These are phyloP conservation scores for Cricetomys ansorgei DNA, from an alignment of 2,113 vertebrate genomes.

Conservation along the genomic window DNA sequence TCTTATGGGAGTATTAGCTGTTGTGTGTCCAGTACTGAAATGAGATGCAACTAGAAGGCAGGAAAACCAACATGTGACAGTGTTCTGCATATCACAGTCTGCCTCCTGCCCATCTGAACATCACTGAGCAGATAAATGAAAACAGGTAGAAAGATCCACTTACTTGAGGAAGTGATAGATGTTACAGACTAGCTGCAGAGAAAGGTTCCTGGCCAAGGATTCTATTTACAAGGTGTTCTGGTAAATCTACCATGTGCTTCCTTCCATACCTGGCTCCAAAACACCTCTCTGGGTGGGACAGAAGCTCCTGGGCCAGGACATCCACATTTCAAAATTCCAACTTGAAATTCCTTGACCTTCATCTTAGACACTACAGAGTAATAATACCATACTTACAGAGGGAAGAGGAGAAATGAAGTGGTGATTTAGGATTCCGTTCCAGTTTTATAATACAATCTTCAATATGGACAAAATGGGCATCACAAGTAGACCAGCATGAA, in stretches of 20 bases:
- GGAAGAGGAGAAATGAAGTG: background rate
- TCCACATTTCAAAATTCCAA: background rate
- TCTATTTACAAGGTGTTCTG: background rate
- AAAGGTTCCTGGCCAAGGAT: constrained; percentile 1
- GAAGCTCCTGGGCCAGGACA: background rate
- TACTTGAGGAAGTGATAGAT: background rate
- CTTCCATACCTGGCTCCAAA: background rate
- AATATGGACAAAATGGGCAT: background rate
- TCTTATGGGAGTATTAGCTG: background rate
- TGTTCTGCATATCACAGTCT: background rate
- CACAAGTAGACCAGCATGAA: background rate
- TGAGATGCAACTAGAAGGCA: background rate
- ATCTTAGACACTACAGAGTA: background rate
- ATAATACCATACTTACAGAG: background rate
- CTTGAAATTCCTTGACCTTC: background rate
- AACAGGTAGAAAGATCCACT: background rate
- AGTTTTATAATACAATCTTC: background rate
- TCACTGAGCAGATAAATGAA: background rate
- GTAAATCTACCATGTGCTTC: background rate
- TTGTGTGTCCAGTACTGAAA: background rate
- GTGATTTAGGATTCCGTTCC: background rate
- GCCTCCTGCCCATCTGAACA: background rate
- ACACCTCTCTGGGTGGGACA: background rate
- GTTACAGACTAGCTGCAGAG: background rate
- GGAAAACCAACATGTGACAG: background rate